Conservation (phyloP, 2,113 vertebrate genomes). For the Onychostruthus taczanowskii region DNA sequence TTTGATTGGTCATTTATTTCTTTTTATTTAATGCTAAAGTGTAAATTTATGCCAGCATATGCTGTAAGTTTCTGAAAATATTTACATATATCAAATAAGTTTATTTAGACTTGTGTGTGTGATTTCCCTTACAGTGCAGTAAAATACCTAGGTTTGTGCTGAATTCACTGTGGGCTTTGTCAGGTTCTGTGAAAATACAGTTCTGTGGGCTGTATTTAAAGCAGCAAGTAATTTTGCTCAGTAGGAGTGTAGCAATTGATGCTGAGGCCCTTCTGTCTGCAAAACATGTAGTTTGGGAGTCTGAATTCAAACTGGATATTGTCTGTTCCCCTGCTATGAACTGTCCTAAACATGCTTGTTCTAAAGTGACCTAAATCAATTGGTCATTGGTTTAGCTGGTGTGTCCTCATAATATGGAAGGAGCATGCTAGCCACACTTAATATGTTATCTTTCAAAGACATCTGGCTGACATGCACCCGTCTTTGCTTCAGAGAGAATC, state of each 20-base stretch:
- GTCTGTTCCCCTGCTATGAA: neutral
- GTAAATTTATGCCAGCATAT: neutral
- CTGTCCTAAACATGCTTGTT: neutral
- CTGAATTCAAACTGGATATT: neutral
- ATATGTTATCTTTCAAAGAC: neutral
- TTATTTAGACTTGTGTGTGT: neutral
- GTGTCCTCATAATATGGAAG: neutral
- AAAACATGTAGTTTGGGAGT: neutral
- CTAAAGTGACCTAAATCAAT: neutral
- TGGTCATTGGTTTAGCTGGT: neutral
- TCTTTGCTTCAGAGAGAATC: neutral
- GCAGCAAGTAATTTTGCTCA: slow-evolving; percentile 31
- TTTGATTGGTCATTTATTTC: neutral
- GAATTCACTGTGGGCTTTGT: neutral
- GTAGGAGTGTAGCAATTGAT: slow-evolving; percentile 15
- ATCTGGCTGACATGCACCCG: neutral
- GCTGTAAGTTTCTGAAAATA: neutral
- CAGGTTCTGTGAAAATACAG: neutral
- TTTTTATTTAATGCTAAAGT: neutral
- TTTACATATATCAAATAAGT: neutral
- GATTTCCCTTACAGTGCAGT: neutral
- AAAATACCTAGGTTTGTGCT: neutral
- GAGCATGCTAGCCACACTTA: neutral
- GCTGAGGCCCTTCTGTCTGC: slow-evolving; percentile 37
- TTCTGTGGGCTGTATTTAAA: slow-evolving; percentile 32